Conservation (phyloP, 1,140 invertebrate species). For the Protaetia brevitarsis region DNA sequence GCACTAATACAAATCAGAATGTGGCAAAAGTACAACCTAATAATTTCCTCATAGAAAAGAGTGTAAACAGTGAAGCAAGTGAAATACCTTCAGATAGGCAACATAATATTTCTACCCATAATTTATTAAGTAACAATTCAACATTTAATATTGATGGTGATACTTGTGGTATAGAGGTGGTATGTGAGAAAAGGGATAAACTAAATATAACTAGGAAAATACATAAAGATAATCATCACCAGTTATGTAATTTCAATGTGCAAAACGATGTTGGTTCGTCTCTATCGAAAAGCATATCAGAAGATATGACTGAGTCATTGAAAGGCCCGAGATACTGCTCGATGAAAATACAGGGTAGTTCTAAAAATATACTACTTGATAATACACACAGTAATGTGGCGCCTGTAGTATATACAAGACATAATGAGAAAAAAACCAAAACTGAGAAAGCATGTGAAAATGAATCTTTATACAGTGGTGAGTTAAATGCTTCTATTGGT, state of each 20-base stretch:
- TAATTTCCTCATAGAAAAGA: slow-evolving; percentile 37
- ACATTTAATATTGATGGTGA: not conserved
- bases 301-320: slow-evolving; percentile 46
- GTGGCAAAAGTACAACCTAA: slow-evolving; percentile 46
- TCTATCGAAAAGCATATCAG: slow-evolving; percentile 23
- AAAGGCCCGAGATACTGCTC: slow-evolving; percentile 67
- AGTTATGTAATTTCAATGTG: slow-evolving; percentile 52
- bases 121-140: not conserved
- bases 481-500: slow-evolving; percentile 32
- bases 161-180: not conserved
- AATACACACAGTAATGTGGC: slow-evolving; percentile 66
- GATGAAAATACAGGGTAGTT: slow-evolving; percentile 66
- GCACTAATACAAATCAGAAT: slow-evolving; percentile 31
- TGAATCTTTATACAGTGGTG: slow-evolving; percentile 33
- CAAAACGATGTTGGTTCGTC: slow-evolving; percentile 30
- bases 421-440: slow-evolving; percentile 38
- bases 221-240: slow-evolving; percentile 52
- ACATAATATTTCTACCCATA: not conserved
- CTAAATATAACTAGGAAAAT: not conserved
- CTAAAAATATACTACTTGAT: slow-evolving; percentile 74
- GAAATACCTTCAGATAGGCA: not conserved
- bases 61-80: not conserved
- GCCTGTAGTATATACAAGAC: slow-evolving; percentile 65
- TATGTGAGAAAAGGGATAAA: not conserved
- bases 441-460: slow-evolving; percentile 23